These are phyloP conservation scores for Schlechtendalia chinensis DNA, from an alignment of 1,140 invertebrate genomes.

Conservation along the genomic window DNA sequence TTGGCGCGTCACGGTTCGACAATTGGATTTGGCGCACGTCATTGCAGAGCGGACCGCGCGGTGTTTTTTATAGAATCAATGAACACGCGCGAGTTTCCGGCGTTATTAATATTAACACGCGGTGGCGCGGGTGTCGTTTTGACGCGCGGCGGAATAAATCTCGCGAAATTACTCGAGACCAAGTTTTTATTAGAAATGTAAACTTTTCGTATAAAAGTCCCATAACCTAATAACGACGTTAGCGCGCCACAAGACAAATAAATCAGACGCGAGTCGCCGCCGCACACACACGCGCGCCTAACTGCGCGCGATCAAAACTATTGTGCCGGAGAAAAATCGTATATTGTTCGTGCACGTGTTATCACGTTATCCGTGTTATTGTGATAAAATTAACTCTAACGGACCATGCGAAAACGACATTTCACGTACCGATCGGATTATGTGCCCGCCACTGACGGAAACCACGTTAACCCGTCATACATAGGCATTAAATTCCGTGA, in stretches of 20 bases:
- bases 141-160: neutral
- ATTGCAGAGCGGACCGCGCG: neutral
- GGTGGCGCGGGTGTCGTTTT: constrained; percentile 3
- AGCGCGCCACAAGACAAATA: constrained; percentile 3
- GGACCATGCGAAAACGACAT: too few relatives aligned
- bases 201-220: constrained; percentile 28
- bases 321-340: neutral
- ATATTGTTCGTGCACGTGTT: neutral
- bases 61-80: too few relatives aligned
- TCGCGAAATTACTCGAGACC: neutral
- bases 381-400: neutral
- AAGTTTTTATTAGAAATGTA: constrained; percentile 27
- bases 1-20: too few relatives aligned
- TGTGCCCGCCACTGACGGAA: too few relatives aligned
- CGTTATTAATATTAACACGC: too few relatives aligned
- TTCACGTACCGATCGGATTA: too few relatives aligned
- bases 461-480: too few relatives aligned
- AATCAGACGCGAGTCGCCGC: neutral
- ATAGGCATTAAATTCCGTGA: too few relatives aligned
- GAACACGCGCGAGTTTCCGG: neutral
- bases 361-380: neutral
- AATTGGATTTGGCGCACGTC: too few relatives aligned
- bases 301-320: neutral
- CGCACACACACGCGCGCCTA: neutral
- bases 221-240: constrained; percentile 4